These are phyloP conservation scores for Lemur catta DNA, from an alignment of 2,797 vertebrate genomes.

Conservation along the genomic window DNA sequence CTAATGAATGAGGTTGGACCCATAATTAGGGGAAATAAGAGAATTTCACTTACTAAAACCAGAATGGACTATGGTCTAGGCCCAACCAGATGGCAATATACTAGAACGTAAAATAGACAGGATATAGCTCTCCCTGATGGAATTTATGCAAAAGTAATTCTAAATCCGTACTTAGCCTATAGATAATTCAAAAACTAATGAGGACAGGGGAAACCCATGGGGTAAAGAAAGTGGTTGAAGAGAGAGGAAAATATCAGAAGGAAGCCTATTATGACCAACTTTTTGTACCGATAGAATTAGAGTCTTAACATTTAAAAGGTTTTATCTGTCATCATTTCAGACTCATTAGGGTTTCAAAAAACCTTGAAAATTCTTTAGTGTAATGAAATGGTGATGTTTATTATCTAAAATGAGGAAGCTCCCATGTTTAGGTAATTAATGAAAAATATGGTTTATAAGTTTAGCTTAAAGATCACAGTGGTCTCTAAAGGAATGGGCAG, in stretches of 20 bases:
- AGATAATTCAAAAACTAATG: not conserved
- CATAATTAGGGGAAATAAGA: not conserved
- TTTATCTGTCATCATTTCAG: slow-evolving; percentile 14
- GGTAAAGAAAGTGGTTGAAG: not conserved
- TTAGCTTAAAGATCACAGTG: not conserved
- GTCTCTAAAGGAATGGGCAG: not conserved
- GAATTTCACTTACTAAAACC: not conserved
- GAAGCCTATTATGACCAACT: not conserved
- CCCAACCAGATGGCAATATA: not conserved
- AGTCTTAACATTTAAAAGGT: slow-evolving; percentile 10
- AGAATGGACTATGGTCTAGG: not conserved
- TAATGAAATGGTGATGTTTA: slow-evolving; percentile 25
- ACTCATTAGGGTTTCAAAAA: slow-evolving; percentile 37
- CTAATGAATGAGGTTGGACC: not conserved
- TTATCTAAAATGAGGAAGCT: not conserved
- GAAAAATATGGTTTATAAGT: not conserved
- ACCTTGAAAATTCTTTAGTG: not conserved
- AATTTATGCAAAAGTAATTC: not conserved
- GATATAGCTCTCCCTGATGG: not conserved
- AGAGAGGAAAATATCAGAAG: not conserved
- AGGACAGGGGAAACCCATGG: not conserved
- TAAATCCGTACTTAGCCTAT: not conserved
- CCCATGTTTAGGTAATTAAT: not conserved
- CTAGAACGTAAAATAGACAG: not conserved
- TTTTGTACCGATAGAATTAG: not conserved